Base-by-base conservation (phyloP, 2,113 vertebrate species). In the Notechis scutatus region DNA sequence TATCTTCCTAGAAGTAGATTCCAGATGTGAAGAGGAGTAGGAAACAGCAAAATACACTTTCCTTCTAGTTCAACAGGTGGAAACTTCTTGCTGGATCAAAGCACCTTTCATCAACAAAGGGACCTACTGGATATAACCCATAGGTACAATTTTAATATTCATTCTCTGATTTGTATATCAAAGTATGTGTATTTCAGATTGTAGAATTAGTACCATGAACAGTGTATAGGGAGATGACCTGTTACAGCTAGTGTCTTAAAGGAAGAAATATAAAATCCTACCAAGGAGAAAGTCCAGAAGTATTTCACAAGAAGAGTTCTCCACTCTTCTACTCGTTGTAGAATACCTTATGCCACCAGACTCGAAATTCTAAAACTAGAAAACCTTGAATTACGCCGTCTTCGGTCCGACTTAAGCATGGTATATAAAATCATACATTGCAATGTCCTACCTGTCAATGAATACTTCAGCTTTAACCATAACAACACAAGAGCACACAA, bases 151-250 rank as follows among this genome's bases (percentile, higher is more conserved):
- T 34, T 61, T 87, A 47, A 87, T 50, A 59, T 14, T n/a, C 59
- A 59, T 15, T n/a, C 42, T 57, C 91, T 87, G 85, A 47, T 92
- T 45, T 87, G 14, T 23, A n/a, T 9, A n/a, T 91, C 85, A 29
- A 86, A 86, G 15, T 50, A 57, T 57, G 54, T 47, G 86, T 45
- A 92, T 90, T 89, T 95, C 91, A 88, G 61, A 42, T 81, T 24
- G 55, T 18, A 87, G 45, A 29, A 92, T 87, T 23, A 92, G 11
- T 90, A 10, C 81, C 64, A 92, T 57, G 93, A 95, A 90, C 56
- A 93, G 57, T 90, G 89, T 42, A 89, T 91, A 59, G 0, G 0
- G 74, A 92, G 89, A 92, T 92, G 92, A 96, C 91, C 85, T 0
- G 0, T 64, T 91, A 59, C 47, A 50, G 11, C 39, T n/a, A 5